Conservation (phyloP, 2,113 vertebrate genomes). For the Grantiella picta region DNA sequence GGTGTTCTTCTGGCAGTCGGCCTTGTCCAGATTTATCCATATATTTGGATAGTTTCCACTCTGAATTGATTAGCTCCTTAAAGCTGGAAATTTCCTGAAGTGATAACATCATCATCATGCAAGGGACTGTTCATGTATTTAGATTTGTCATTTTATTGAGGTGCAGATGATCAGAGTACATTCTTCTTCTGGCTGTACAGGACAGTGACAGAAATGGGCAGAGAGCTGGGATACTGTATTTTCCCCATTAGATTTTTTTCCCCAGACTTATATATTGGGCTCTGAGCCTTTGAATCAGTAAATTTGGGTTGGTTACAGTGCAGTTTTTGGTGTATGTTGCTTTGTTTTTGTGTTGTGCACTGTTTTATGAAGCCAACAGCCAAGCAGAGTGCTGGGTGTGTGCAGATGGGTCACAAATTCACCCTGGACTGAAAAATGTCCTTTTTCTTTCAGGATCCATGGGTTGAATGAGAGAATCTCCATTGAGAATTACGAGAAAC, state of each 20-base stretch:
- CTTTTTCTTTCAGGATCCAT: constrained; percentile 78
- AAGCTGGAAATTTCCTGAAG: not conserved
- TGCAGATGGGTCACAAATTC: not conserved
- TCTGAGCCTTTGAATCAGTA: not conserved
- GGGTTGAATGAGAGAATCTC: constrained; percentile 93
- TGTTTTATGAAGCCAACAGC: not conserved
- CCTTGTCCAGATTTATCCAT: not conserved
- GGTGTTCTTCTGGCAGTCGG: not conserved
- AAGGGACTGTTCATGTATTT: not conserved
- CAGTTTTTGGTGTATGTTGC: not conserved
- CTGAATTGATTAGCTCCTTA: not conserved
- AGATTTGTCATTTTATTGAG: not conserved
- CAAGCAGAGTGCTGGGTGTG: not conserved
- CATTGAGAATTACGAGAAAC: constrained; percentile 78
- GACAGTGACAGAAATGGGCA: not conserved
- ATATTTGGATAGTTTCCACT: not conserved
- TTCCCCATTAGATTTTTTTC: not conserved
- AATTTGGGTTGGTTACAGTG: not conserved
- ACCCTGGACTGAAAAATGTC: not conserved
- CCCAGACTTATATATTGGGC: not conserved
- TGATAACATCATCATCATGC: not conserved
- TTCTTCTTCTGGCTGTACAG: not conserved
- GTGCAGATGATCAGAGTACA: not conserved
- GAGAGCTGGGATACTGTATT: not conserved
- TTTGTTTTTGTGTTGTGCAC: not conserved